phyloP scores from a whole-genome alignment of 1,140 invertebrate genomes.

The Drosophila yakuba region DNA sequence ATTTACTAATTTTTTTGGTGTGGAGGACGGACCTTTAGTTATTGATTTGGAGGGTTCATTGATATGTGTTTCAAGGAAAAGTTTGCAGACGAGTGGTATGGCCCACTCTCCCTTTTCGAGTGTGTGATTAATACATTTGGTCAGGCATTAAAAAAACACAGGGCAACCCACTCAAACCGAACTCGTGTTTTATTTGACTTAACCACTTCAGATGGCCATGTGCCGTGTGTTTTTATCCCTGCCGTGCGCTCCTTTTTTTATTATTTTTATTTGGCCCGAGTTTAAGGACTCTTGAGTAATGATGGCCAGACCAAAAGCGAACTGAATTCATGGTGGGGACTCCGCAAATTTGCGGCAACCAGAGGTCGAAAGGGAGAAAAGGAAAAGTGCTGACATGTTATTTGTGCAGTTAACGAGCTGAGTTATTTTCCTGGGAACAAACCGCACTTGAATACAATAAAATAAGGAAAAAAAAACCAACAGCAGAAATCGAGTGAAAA shows the following conservation, averaged over 20 bases:
- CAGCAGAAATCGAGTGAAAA: conserved; percentile 33
- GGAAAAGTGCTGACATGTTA: conserved; percentile 71
- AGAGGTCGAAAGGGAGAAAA: conserved; percentile 23
- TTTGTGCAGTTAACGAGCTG: conserved; percentile 81
- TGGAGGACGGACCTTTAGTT: conserved; percentile 22
- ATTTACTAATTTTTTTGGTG: conserved; percentile 31
- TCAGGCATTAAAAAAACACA: conserved; percentile 52
- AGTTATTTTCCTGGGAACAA: conserved; percentile 75
- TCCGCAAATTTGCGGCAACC: conserved; percentile 69
- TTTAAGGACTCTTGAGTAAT: conserved; percentile 75
- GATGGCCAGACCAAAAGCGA: conserved; percentile 63
- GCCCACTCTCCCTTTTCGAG: conserved; percentile 15
- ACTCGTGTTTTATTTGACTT: conserved; percentile 57
- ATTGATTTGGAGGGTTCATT: conserved; percentile 46
- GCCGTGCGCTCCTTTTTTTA: conserved; percentile 16
- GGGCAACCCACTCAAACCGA: conserved; percentile 36
- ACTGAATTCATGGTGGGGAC: conserved; percentile 61
- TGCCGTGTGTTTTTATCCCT: conserved; percentile 39
- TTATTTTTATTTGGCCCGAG: conserved; percentile 44
- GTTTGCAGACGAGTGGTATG: conserved; percentile 41
- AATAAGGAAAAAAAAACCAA: conserved; percentile 32
- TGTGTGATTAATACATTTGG: conserved; percentile 61
- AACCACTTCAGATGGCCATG: conserved; percentile 43
- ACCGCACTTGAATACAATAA: conserved; percentile 76
- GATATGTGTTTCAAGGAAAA: conserved; percentile 49